phyloP scores from a whole-genome alignment of 2,113 vertebrate genomes.

The Crotalus helleri region DNA sequence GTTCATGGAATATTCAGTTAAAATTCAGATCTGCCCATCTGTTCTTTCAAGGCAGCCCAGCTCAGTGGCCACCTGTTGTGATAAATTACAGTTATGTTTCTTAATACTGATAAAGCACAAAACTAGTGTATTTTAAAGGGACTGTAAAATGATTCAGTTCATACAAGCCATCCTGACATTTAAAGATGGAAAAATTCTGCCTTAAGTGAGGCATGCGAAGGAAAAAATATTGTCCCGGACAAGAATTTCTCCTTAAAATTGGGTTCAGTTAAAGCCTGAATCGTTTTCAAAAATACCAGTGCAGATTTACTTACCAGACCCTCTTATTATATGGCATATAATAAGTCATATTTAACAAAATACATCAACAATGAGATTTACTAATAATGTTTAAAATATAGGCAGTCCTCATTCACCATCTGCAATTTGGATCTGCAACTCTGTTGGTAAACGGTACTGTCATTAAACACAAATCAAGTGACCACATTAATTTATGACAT shows the following conservation, averaged over 20 bases:
- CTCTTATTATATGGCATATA: background rate
- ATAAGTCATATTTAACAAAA: background rate
- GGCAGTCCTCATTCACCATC: background rate
- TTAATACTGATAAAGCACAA: background rate
- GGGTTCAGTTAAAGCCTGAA: background rate
- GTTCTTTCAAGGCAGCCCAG: background rate
- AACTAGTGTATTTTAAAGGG: background rate
- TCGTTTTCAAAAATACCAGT: background rate
- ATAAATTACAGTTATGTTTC: background rate
- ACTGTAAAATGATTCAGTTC: background rate
- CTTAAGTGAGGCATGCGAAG: background rate
- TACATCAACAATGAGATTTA: background rate
- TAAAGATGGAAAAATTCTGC: background rate
- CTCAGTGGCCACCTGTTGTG: background rate
- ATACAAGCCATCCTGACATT: background rate
- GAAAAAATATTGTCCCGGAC: background rate
- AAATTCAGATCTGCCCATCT: background rate
- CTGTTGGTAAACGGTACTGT: background rate
- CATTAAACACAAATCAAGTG: background rate
- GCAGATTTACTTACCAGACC: background rate
- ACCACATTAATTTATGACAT: background rate
- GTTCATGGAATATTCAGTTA: background rate
- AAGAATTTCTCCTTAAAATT: background rate
- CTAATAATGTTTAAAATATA: background rate
- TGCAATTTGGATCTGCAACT: background rate